Evolutionary conservation across 1,140 invertebrate species (phyloP), one percentile per base, ranked within the genome.

Genomic region (Leptoteleia sp.): DNA sequence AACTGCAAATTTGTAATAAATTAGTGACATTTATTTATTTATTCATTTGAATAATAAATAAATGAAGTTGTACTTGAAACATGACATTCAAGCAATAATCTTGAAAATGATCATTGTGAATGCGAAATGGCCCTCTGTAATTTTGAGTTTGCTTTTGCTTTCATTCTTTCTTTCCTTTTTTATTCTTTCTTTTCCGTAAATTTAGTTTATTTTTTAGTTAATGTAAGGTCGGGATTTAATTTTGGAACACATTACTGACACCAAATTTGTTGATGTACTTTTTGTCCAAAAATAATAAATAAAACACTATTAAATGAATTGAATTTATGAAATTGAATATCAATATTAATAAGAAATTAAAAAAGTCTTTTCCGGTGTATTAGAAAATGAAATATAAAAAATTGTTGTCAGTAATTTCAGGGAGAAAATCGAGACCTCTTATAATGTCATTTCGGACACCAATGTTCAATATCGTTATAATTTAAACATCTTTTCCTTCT

Each of bases 191-290:
- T n/a, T n/a, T n/a, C n/a, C n/a, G n/a, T n/a, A n/a, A n/a, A n/a
- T 76, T 25, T 25, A 6, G 1, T 45, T 45, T 25, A n/a, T 45
- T 45, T 45, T 45, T 45, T 25, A 45, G 22, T 45, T 45, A 45
- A 12, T 13, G 11, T 45, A 25, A 27, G 11, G 6, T 45, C 42
- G 42, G 42, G 42, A 12, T 45, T 45, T 45, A 7, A 45, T 25
- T 45, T 45, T 11, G 8, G 5, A 12, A 2, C 6, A 11, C 25
- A 25, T 6, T 45, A 5, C 11, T 45, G 42, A 27, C 42, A 45
- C 17, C 42, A 27, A 7, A 5, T 40, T 40, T 4, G 16, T 17
- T 40, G 11, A 2, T 35, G 1, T 11, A 35, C 5, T 22, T 35
- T 35, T 35, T 35, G n/a, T n/a, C n/a, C n/a, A n/a, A n/a, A n/a